phyloP scores from a whole-genome alignment of 2,797 vertebrate genomes.

The Buceros bicornis region DNA sequence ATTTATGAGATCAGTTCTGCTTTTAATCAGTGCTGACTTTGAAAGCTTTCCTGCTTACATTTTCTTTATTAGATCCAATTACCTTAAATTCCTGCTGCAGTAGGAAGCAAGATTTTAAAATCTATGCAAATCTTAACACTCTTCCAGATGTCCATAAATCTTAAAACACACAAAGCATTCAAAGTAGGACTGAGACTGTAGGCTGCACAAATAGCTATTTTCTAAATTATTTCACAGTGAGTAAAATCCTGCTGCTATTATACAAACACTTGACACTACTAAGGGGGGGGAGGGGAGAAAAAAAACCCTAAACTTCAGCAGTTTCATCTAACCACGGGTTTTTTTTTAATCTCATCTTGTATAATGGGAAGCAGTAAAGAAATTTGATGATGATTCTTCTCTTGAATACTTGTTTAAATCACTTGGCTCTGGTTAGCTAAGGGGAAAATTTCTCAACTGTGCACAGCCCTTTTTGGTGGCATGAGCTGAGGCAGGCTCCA shows the following conservation, averaged over 20 bases:
- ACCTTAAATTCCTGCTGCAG: not conserved
- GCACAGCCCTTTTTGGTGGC: fast-evolving
- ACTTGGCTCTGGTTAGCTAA: not conserved
- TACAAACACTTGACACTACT: not conserved
- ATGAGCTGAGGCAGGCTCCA: fast-evolving
- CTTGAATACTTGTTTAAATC: not conserved
- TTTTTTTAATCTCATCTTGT: not conserved
- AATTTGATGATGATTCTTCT: not conserved
- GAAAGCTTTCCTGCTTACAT: not conserved
- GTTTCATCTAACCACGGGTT: not conserved
- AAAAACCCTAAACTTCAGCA: no score
- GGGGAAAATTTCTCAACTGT: fast-evolving
- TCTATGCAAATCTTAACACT: not conserved
- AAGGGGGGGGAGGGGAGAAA: not conserved
- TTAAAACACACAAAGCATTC: not conserved
- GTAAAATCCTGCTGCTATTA: not conserved
- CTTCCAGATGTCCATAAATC: not conserved
- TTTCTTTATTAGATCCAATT: not conserved
- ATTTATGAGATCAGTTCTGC: not conserved
- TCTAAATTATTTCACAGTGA: not conserved
- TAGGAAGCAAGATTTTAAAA: not conserved
- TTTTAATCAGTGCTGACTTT: not conserved
- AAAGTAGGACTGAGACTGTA: not conserved
- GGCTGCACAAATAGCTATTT: not conserved
- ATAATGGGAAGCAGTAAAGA: not conserved